Conservation (phyloP, 2,888 invertebrate genomes). For the Bedellia somnulentella region DNA sequence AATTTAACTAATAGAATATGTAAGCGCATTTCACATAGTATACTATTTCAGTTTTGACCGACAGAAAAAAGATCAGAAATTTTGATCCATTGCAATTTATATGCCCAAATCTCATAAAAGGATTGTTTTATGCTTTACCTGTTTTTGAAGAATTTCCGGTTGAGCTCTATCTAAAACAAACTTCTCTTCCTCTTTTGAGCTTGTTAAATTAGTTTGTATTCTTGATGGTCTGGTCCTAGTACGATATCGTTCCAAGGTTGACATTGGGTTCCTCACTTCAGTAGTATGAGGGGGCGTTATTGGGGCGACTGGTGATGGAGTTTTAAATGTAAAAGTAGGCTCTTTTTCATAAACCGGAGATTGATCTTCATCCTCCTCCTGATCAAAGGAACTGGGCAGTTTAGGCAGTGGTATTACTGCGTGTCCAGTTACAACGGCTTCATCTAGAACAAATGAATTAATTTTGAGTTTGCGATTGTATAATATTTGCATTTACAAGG, state of each 20-base stretch:
- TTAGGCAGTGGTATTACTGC: conserved; percentile 67
- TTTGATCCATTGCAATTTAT: too few species aligned
- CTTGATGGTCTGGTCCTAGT: conserved; percentile 37
- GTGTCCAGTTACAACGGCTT: conserved; percentile 65
- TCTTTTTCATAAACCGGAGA: conserved; percentile 27
- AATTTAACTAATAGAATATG: too few species aligned
- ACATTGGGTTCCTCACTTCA: conserved; percentile 31
- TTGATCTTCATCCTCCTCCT: conserved; percentile 35
- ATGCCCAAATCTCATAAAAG: too few species aligned
- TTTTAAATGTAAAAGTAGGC: conserved; percentile 34
- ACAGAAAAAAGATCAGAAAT: too few species aligned
- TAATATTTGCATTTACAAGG: too few species aligned
- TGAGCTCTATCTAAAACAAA: conserved; percentile 69
- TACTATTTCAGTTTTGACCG: too few species aligned
- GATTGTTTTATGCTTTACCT: conserved; percentile 22
- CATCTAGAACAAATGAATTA: too few species aligned
- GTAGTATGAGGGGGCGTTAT: conserved; percentile 18
- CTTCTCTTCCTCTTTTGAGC: conserved; percentile 64
- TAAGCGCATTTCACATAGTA: too few species aligned
- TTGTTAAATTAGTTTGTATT: conserved; percentile 28
- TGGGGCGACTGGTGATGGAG: conserved; percentile 20
- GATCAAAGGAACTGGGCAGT: conserved; percentile 55
- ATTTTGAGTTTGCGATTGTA: too few species aligned
- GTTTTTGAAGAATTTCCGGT: conserved; percentile 56
- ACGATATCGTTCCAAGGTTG: conserved; percentile 48